Evolutionary conservation across 2,888 invertebrate genomes (phyloP).

Genomic region (Cerastis leucographa): DNA sequence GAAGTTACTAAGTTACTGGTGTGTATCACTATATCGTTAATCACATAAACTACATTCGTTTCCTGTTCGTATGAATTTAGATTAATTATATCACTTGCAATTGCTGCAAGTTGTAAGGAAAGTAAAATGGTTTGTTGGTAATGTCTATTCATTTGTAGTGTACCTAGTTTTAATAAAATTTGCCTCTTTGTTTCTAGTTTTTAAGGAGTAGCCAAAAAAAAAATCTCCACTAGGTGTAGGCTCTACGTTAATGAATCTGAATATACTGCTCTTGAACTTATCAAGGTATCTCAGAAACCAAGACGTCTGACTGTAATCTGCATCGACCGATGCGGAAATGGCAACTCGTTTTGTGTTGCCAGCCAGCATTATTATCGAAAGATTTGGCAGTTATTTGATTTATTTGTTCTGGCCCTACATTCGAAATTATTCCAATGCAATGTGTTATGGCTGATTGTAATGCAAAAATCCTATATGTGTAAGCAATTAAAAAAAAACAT

Average conservation of each 20-base stretch:
- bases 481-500: not conserved
- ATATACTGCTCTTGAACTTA: not conserved
- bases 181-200: not conserved
- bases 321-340: conserved; percentile 28
- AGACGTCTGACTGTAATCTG: conserved; percentile 6
- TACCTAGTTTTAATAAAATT: not conserved
- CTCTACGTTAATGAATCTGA: not conserved
- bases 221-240: not conserved
- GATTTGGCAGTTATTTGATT: conserved; percentile 47
- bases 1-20: conserved; percentile 45
- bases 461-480: conserved; percentile 14
- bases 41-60: conserved; percentile 24
- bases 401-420: conserved; percentile 53
- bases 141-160: conserved; percentile 12
- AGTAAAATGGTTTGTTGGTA: conserved; percentile 22
- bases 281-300: not conserved
- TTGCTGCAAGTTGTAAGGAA: conserved; percentile 16
- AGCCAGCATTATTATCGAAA: conserved; percentile 27
- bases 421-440: conserved; percentile 10
- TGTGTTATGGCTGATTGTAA: conserved; percentile 31
- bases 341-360: conserved; percentile 29
- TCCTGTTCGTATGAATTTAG: conserved; percentile 47
- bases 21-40: conserved; percentile 47
- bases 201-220: not conserved
- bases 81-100: conserved; percentile 31